These are phyloP conservation scores for Epizoanthus rinbou DNA, from an alignment of 92 coral and sea anemone genomes.

Conservation along the genomic window DNA sequence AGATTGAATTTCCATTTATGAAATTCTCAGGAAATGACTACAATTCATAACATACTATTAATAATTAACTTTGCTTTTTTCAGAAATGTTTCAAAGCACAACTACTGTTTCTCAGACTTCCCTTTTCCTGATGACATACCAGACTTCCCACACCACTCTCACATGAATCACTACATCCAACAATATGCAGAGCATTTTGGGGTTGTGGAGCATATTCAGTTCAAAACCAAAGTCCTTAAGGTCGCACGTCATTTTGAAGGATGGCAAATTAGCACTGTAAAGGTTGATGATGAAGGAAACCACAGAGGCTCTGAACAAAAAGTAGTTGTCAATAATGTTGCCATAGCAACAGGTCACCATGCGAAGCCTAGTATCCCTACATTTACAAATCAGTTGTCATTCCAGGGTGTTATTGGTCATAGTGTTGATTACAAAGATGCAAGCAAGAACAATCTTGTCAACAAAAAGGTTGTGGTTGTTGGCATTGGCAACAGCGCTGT, in stretches of 20 bases:
- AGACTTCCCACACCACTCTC: conserved; percentile 75
- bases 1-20: background rate
- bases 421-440: conserved; percentile 83
- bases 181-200: conserved; percentile 72
- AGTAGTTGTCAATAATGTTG: conserved; percentile 57
- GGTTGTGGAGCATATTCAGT: conserved; percentile 53
- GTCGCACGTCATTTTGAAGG: conserved; percentile 41
- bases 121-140: conserved; percentile 78
- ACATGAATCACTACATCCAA: conserved; percentile 68
- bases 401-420: conserved; percentile 64
- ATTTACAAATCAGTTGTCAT: conserved; percentile 68
- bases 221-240: conserved; percentile 64
- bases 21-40: background rate
- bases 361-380: conserved; percentile 65
- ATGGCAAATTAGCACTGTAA: conserved; percentile 61
- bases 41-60: background rate
- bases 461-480: conserved; percentile 72
- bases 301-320: conserved; percentile 8
- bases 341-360: conserved; percentile 94
- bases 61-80: background rate
- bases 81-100: conserved; percentile 83
- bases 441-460: conserved; percentile 58
- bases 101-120: conserved; percentile 83
- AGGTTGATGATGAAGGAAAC: conserved; percentile 52
- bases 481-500: conserved; percentile 91